These are phyloP conservation scores for Sipunculus nudus DNA, from an alignment of 2,888 invertebrate species.

Conservation along the genomic window DNA sequence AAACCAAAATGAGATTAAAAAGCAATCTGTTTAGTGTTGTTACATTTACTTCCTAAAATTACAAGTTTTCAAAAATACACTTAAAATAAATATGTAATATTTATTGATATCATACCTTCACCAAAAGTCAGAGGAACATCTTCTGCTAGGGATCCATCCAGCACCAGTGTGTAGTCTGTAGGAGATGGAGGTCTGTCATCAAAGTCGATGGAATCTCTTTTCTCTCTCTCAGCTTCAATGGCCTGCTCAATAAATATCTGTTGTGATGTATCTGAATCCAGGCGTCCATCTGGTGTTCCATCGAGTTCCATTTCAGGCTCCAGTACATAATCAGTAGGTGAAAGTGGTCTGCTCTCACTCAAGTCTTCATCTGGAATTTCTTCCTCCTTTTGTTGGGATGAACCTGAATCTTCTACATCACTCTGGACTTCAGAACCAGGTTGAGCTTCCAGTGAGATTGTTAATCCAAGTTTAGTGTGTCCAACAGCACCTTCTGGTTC, in stretches of 20 bases:
- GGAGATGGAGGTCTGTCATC: conserved; percentile 61
- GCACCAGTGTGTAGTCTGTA: conserved; percentile 59
- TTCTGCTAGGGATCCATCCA: too few species aligned
- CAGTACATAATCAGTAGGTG: conserved; percentile 56
- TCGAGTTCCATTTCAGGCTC: conserved; percentile 45
- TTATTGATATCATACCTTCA: too few species aligned
- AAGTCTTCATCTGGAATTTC: conserved; percentile 11
- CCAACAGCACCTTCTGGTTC: conserved; percentile 8
- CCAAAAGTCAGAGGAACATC: too few species aligned
- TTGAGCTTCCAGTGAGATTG: conserved; percentile 45
- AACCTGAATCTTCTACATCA: conserved; percentile 24
- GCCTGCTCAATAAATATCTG: conserved; percentile 60
- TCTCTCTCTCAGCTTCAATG: conserved; percentile 39
- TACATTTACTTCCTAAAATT: too few species aligned
- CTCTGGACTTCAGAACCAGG: conserved; percentile 43
- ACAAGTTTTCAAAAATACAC: too few species aligned
- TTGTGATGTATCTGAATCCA: conserved; percentile 55
- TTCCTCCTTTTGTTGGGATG: background rate
- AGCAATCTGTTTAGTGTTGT: too few species aligned
- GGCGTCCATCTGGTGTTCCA: conserved; percentile 45
- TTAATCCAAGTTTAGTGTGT: conserved; percentile 27
- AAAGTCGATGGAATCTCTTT: conserved; percentile 15
- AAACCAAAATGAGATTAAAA: too few species aligned
- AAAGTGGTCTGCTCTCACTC: conserved; percentile 47
- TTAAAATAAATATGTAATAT: too few species aligned